phyloP scores from a whole-genome alignment of 2,113 vertebrate species.

The Eptatretus burgeri region DNA sequence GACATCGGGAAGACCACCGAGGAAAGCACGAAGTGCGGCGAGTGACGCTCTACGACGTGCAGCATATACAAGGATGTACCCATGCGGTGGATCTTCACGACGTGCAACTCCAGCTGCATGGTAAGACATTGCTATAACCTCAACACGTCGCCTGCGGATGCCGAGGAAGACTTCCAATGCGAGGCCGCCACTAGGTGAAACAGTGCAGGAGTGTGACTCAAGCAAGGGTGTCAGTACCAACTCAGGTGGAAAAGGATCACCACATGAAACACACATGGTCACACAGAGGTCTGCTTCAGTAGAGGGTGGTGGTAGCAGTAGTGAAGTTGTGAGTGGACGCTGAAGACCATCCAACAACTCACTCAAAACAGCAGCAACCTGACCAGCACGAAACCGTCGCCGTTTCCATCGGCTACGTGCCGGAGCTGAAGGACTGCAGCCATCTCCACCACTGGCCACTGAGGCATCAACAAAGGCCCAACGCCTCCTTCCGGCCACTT shows the following conservation, averaged over 20 bases:
- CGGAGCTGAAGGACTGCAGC: no score
- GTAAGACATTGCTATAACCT: constrained; percentile 76
- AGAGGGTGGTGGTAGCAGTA: no score
- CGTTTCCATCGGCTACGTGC: no score
- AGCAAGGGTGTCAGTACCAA: constrained; percentile 92
- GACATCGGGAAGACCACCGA: constrained; percentile 79
- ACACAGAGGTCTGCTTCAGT: constrained; percentile 71
- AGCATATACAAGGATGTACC: constrained; percentile 86
- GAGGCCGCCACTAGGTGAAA: constrained; percentile 69
- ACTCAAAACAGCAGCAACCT: no score
- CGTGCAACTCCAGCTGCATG: constrained; percentile 82
- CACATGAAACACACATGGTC: constrained; percentile 97
- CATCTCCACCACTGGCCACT: no score
- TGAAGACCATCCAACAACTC: no score
- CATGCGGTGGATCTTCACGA: constrained; percentile 92
- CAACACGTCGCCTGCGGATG: constrained; percentile 59
- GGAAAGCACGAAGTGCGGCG: constrained; percentile 81
- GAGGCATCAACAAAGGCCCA: no score
- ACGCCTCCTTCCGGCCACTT: no score
- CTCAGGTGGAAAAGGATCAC: constrained; percentile 86
- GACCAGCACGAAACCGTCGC: no score
- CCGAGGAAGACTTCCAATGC: constrained; percentile 93
- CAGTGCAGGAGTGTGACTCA: constrained; percentile 76
- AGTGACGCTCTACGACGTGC: constrained; percentile 84
- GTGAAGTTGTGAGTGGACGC: no score